These are phyloP conservation scores for Aphelenchoides besseyi DNA, from an alignment of 1,140 invertebrate genomes.

Conservation along the genomic window DNA sequence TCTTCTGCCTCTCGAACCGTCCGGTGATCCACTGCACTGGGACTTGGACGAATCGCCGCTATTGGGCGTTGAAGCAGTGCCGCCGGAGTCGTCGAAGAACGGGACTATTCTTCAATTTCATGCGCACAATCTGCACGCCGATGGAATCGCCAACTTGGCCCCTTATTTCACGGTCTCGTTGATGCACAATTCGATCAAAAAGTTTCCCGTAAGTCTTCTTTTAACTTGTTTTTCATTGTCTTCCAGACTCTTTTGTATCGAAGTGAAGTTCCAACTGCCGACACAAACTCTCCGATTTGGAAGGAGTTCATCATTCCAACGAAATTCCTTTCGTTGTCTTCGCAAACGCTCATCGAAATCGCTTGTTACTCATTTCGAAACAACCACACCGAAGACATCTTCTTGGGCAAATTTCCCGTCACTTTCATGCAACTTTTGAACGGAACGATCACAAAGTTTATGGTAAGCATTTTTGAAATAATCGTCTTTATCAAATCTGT, in stretches of 20 bases:
- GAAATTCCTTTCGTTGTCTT: slow-evolving; percentile 46
- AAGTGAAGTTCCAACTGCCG: slow-evolving; percentile 34
- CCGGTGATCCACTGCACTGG: not conserved
- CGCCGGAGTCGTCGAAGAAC: slow-evolving; percentile 14
- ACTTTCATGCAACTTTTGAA: slow-evolving; percentile 44
- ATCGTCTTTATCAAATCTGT: slow-evolving; percentile 15
- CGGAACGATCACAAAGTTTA: slow-evolving; percentile 40
- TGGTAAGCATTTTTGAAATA: slow-evolving; percentile 36
- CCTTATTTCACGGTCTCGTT: slow-evolving; percentile 45
- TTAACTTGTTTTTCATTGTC: slow-evolving; percentile 5
- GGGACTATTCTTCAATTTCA: slow-evolving; percentile 40
- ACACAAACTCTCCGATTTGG: slow-evolving; percentile 35
- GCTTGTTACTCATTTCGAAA: slow-evolving; percentile 41
- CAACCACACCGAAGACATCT: slow-evolving; percentile 37
- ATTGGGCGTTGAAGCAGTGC: slow-evolving; percentile 2
- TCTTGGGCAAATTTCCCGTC: slow-evolving; percentile 42
- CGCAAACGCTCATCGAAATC: slow-evolving; percentile 42
- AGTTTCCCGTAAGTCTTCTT: slow-evolving; percentile 33
- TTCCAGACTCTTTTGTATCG: slow-evolving; percentile 49
- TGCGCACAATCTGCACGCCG: slow-evolving; percentile 29
- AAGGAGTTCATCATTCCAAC: slow-evolving; percentile 42
- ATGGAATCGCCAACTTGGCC: slow-evolving; percentile 26
- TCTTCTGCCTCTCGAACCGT: slow-evolving; percentile 5
- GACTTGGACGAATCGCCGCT: not conserved
- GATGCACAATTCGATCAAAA: slow-evolving; percentile 29